These are phyloP conservation scores for Sprattus sprattus DNA, from an alignment of 2,113 vertebrate genomes.

Conservation along the genomic window DNA sequence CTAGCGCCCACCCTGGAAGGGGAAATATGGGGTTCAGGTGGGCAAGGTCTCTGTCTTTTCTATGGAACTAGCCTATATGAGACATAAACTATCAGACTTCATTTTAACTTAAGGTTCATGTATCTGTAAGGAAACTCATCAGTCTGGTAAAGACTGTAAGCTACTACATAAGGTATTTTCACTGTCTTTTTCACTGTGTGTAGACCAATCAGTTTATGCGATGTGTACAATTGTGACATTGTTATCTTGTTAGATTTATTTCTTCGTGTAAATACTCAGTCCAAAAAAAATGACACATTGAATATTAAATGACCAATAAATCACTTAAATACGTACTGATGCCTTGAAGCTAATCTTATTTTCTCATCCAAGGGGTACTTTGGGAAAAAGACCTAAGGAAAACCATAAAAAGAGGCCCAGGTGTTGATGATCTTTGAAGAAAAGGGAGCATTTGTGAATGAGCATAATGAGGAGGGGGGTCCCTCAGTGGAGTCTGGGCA, in stretches of 20 bases:
- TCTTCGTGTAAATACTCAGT: not conserved
- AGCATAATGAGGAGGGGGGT: not conserved
- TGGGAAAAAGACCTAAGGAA: too few species aligned
- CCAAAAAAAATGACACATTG: not conserved
- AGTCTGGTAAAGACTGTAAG: not conserved
- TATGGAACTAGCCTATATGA: not conserved
- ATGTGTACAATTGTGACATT: not conserved
- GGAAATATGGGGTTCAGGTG: not conserved
- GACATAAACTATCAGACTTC: not conserved
- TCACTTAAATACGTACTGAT: not conserved
- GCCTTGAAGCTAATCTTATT: not conserved
- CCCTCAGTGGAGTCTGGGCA: conserved; percentile 33
- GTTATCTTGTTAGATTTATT: too few species aligned
- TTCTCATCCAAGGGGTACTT: not conserved
- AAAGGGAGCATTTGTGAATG: not conserved
- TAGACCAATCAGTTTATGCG: not conserved
- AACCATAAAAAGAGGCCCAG: not conserved
- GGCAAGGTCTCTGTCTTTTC: not conserved
- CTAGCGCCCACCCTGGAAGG: not conserved
- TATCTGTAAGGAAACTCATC: not conserved
- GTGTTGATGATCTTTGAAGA: not conserved
- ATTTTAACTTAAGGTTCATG: not conserved
- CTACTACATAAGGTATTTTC: not conserved
- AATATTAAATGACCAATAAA: too few species aligned
- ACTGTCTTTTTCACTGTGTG: not conserved